A percentile compares a stretch with the other conserved stretches of the same genome.
Evolutionary conservation across 2,797 vertebrate genomes (phyloP).

Genomic region (Anguilla megastoma): DNA sequence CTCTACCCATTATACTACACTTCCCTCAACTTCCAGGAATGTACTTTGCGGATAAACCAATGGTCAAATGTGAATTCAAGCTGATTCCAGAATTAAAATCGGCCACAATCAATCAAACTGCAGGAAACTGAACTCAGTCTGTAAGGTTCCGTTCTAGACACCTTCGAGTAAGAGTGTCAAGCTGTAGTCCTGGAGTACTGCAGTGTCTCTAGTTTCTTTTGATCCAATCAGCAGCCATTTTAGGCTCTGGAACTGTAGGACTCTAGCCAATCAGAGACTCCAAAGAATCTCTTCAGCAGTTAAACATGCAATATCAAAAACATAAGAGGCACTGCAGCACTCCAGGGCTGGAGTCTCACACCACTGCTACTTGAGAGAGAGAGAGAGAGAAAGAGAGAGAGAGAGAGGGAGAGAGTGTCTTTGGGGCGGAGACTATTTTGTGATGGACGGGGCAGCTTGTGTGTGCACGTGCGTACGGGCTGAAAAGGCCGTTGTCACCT

Average conservation of each 20-base stretch:
- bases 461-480: not conserved
- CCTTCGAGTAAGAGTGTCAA: no score
- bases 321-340: not conserved
- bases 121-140: no score
- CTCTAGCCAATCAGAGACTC: not conserved
- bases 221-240: not conserved
- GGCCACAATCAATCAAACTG: no score
- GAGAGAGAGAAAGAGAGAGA: not conserved
- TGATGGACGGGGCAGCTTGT: not conserved
- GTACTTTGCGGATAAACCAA: not conserved
- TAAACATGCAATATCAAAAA: not conserved
- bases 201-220: no score
- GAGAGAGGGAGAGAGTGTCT: not conserved
- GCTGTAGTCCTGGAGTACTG: no score
- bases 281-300: not conserved
- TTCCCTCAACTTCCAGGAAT: not conserved
- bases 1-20: no score
- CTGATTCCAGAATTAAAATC: no score
- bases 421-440: not conserved
- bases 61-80: not conserved
- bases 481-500: conserved; percentile 56
- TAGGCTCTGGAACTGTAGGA: not conserved
- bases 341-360: not conserved
- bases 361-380: not conserved
- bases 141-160: no score